Conservation (phyloP, 1,140 invertebrate species). For the Platorchestia sp. region DNA sequence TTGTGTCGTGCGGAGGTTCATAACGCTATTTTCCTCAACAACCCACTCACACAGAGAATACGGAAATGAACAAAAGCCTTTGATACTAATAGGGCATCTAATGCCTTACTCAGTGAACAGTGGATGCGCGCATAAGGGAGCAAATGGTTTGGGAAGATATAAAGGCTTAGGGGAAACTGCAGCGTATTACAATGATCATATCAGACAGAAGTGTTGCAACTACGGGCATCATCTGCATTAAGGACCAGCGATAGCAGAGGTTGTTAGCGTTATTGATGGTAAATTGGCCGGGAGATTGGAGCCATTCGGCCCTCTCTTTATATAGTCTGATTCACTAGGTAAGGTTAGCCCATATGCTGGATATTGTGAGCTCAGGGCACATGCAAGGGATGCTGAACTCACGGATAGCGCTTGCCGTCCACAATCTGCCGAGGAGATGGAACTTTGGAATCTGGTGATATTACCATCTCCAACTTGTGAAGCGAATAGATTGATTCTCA, state of each 20-base stretch:
- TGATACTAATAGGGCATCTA: conserved; percentile 38
- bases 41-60: neutral
- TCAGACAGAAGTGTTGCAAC: conserved; percentile 52
- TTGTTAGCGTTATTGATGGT: conserved; percentile 55
- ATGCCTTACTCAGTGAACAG: conserved; percentile 47
- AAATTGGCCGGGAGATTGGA: conserved; percentile 54
- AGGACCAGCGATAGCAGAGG: conserved; percentile 52
- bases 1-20: neutral
- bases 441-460: conserved; percentile 8
- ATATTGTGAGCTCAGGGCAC: conserved; percentile 43
- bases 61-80: conserved; percentile 31
- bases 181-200: conserved; percentile 55
- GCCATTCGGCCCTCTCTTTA: conserved; percentile 49
- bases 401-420: neutral
- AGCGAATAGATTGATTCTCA: neutral
- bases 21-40: neutral
- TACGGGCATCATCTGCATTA: conserved; percentile 55
- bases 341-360: conserved; percentile 54
- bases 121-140: conserved; percentile 38
- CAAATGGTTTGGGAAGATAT: conserved; percentile 52
- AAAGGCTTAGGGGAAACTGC: conserved; percentile 51
- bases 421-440: conserved; percentile 20
- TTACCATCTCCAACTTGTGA: neutral
- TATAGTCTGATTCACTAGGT: conserved; percentile 55
- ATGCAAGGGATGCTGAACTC: conserved; percentile 26